These are phyloP conservation scores for Nephrotoma appendiculata DNA, from an alignment of 2,888 invertebrate species.

Conservation along the genomic window DNA sequence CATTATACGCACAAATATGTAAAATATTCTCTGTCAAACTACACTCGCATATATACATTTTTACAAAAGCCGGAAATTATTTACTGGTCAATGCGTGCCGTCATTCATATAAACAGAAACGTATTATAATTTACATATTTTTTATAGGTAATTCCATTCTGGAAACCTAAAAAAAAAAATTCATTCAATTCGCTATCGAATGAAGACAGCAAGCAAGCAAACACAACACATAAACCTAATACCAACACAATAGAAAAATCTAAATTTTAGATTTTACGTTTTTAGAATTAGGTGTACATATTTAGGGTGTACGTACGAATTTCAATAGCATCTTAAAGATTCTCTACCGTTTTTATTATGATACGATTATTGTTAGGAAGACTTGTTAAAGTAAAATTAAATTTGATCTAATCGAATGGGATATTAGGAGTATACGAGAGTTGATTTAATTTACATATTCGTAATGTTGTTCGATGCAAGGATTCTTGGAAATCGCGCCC, in stretches of 20 bases:
- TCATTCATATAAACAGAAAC: neutral
- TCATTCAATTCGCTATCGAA: neutral
- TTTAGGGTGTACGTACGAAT: neutral
- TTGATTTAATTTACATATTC: too few relatives aligned
- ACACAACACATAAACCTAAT: neutral
- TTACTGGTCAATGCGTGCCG: neutral
- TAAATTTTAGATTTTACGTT: neutral
- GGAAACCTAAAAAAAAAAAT: neutral
- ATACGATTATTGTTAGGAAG: too few relatives aligned
- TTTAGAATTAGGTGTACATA: neutral
- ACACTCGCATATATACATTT: neutral
- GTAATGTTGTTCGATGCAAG: too few relatives aligned
- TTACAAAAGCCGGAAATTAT: neutral
- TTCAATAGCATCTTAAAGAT: neutral
- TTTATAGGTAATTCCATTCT: neutral
- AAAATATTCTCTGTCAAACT: neutral
- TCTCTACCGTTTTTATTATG: neutral
- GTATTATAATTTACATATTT: neutral
- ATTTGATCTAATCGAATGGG: too few relatives aligned
- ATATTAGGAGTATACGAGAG: too few relatives aligned
- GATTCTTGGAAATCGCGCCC: too few relatives aligned
- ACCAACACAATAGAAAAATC: neutral
- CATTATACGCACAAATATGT: neutral
- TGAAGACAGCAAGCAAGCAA: neutral
- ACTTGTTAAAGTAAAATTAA: too few relatives aligned